A percentile compares a stretch with the other conserved stretches of the same genome.
phyloP scores from a whole-genome alignment of 1,140 invertebrate genomes.

The Zeugodacus cucurbitae region DNA sequence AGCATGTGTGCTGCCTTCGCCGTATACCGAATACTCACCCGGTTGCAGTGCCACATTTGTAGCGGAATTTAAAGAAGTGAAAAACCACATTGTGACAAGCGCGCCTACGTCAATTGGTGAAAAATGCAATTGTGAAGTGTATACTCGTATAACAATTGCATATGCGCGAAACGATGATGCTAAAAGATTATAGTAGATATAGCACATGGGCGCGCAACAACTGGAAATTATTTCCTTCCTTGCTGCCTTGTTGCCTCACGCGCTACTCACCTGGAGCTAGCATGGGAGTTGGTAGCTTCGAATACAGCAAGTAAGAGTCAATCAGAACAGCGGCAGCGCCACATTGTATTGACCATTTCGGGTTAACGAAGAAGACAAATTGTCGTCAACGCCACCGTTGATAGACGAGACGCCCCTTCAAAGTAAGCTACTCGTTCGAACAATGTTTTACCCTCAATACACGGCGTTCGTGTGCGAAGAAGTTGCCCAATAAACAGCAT shows the following conservation, averaged over 20 bases:
- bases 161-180: background rate
- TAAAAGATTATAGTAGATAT: background rate
- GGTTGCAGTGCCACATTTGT: background rate
- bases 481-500: no score
- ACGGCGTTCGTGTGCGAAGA: background rate
- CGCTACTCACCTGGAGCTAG: background rate
- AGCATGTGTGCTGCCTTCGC: background rate
- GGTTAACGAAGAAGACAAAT: constrained; percentile 35
- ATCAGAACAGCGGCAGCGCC: background rate
- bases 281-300: background rate
- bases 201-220: background rate
- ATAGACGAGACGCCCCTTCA: background rate
- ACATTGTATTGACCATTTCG: constrained; percentile 10
- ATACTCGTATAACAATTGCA: background rate
- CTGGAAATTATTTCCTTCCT: background rate
- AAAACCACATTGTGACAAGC: background rate
- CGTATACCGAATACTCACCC: background rate
- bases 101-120: background rate
- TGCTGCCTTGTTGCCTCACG: background rate
- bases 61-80: constrained; percentile 33
- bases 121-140: background rate
- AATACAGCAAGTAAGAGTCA: background rate
- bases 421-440: background rate
- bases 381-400: constrained; percentile 10
- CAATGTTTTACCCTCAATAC: background rate